Conservation (phyloP, 2,888 invertebrate genomes). For the Beris chalybata region DNA sequence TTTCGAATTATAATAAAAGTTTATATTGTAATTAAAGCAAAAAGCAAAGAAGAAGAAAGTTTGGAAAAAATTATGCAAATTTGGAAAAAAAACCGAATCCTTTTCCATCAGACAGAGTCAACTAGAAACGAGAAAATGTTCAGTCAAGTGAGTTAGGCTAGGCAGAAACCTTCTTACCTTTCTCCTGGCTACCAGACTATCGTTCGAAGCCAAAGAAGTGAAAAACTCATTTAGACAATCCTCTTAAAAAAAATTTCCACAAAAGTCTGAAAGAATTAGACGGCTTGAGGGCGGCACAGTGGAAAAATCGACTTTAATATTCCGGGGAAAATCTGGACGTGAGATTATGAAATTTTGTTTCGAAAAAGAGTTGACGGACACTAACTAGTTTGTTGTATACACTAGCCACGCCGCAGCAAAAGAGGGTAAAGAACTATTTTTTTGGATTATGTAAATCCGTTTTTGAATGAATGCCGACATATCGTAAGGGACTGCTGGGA, state of each 20-base stretch:
- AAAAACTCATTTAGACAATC: constrained; percentile 41
- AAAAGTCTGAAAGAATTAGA: constrained; percentile 35
- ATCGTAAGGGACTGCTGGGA: too few relatives aligned
- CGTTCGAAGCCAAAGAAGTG: constrained; percentile 33
- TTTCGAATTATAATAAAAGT: constrained; percentile 19
- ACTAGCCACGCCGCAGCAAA: background rate
- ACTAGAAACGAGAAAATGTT: constrained; percentile 15
- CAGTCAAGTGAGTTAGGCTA: constrained; percentile 5
- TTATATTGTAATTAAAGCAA: constrained; percentile 28
- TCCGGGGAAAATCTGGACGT: background rate
- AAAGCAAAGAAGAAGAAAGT: constrained; percentile 30
- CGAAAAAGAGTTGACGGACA: constrained; percentile 17
- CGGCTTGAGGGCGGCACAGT: constrained; percentile 23
- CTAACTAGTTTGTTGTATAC: constrained; percentile 17
- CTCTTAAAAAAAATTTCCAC: constrained; percentile 37
- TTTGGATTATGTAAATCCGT: constrained; percentile 26
- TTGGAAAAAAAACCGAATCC: constrained; percentile 28
- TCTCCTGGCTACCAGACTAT: constrained; percentile 10
- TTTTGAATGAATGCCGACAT: too few relatives aligned
- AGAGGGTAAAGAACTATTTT: too few relatives aligned
- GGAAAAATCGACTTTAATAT: constrained; percentile 33
- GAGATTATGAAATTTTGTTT: constrained; percentile 1
- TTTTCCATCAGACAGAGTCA: constrained; percentile 29
- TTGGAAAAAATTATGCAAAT: constrained; percentile 38
- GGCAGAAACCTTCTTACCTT: constrained; percentile 1